A percentile compares a stretch with the other conserved stretches of the same genome.
Conservation (phyloP, 2,113 vertebrate species). For the Brachypteracias leptosomus region DNA sequence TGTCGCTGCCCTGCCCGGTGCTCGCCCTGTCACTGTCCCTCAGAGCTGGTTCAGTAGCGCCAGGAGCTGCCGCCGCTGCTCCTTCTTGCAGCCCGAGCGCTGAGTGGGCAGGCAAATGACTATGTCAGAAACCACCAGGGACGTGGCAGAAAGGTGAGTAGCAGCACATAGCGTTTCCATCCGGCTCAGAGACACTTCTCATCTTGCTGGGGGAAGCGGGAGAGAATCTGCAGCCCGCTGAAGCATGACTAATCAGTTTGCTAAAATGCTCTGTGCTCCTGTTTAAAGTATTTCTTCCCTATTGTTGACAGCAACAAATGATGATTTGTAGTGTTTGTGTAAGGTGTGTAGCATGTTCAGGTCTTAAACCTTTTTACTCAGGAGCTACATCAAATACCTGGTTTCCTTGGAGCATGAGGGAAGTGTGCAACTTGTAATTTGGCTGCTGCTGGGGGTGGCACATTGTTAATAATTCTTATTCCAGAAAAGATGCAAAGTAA, state of each 20-base stretch:
- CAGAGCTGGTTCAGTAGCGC: not conserved
- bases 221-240: constrained; percentile 10
- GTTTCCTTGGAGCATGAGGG: not conserved
- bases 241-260: constrained; percentile 66
- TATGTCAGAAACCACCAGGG: constrained; percentile 17
- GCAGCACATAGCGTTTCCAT: fast-evolving
- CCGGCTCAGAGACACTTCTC: not conserved
- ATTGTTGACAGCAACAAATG: not conserved
- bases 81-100: fast-evolving
- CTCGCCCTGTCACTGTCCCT: not conserved
- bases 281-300: not conserved
- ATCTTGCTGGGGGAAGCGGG: not conserved
- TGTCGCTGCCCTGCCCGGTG: not conserved
- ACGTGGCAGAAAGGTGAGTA: not conserved
- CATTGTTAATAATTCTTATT: not conserved
- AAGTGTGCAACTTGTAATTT: not conserved
- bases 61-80: not conserved
- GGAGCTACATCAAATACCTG: not conserved
- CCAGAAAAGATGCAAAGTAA: not conserved
- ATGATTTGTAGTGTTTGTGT: not conserved
- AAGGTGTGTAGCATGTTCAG: not conserved
- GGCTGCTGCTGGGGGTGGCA: not conserved
- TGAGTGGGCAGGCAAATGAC: not conserved
- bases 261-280: not conserved
- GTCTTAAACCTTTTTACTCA: not conserved